Conservation (phyloP, 2,797 vertebrate species). For the Lacerta viridis region DNA sequence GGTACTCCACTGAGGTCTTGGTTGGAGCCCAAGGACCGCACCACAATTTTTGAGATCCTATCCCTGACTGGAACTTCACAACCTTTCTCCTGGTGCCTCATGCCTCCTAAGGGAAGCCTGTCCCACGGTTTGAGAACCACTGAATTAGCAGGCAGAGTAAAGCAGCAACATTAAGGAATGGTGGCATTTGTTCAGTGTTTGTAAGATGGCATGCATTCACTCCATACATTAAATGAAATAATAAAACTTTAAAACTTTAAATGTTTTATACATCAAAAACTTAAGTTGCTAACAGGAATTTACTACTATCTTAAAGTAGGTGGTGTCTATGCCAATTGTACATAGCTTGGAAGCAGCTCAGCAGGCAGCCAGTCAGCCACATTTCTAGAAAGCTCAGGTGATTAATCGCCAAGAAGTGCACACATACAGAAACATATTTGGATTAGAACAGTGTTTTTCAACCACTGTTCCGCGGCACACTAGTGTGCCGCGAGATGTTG, state of each 20-base stretch:
- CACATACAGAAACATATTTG: slow-evolving; percentile 18
- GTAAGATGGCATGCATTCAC: neutral
- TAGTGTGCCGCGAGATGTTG: too few relatives aligned
- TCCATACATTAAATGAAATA: slow-evolving; percentile 12
- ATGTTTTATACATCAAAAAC: slow-evolving; percentile 19
- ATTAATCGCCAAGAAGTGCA: slow-evolving; percentile 47
- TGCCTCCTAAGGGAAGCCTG: too few relatives aligned
- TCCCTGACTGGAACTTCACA: neutral
- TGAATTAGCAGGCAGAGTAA: neutral
- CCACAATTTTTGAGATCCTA: too few relatives aligned
- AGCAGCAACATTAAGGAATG: neutral
- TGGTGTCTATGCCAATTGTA: neutral
- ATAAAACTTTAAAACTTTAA: slow-evolving; percentile 10
- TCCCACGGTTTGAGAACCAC: slow-evolving; percentile 3
- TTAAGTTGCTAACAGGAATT: neutral
- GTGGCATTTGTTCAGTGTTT: neutral
- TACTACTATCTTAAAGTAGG: neutral
- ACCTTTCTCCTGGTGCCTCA: neutral
- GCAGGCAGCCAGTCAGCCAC: neutral
- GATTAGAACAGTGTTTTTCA: too few relatives aligned
- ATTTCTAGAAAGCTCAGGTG: slow-evolving; percentile 31
- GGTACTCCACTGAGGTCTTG: neutral
- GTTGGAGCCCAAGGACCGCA: neutral
- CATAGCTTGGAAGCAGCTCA: slow-evolving; percentile 30
- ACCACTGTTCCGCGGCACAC: too few relatives aligned